Conservation (phyloP, 2,113 vertebrate species). For the Cyprinodon brontotheroides region DNA sequence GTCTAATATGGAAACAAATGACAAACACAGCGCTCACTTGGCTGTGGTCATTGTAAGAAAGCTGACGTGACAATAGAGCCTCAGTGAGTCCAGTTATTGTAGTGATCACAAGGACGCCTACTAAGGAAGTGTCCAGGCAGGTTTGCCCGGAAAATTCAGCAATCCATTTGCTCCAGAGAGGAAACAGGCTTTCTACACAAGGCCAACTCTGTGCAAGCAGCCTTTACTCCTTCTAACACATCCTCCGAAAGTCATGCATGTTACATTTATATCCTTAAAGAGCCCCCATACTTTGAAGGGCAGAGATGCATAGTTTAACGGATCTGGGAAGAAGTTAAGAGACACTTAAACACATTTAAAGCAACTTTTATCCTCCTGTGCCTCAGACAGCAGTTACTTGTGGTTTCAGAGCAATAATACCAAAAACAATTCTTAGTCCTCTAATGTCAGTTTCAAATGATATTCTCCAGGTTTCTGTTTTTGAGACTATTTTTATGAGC, state of each 20-base stretch:
- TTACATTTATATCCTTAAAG: conserved; percentile 16
- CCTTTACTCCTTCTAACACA: conserved; percentile 15
- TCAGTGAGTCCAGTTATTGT: conserved; percentile 25
- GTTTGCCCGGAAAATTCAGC: conserved; percentile 60
- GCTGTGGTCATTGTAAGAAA: conserved; percentile 35
- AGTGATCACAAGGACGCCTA: conserved; percentile 32
- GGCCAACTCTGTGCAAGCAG: conserved; percentile 68
- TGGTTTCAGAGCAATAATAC: background rate
- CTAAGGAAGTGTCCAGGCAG: conserved; percentile 69
- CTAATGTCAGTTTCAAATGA: background rate
- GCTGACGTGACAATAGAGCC: conserved; percentile 32
- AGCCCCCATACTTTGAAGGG: background rate
- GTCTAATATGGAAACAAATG: background rate
- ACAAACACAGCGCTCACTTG: conserved; percentile 19
- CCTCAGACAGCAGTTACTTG: background rate
- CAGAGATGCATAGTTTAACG: background rate
- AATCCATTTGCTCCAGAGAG: conserved; percentile 68
- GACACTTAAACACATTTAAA: background rate
- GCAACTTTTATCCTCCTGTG: background rate
- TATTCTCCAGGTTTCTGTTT: background rate
- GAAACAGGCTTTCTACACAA: conserved; percentile 72
- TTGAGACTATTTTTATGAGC: background rate
- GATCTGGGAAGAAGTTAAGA: background rate
- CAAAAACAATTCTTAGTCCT: background rate
- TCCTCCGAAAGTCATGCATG: background rate